Conservation (phyloP, 2,797 vertebrate genomes). For the Dendrocincla fuliginosa region DNA sequence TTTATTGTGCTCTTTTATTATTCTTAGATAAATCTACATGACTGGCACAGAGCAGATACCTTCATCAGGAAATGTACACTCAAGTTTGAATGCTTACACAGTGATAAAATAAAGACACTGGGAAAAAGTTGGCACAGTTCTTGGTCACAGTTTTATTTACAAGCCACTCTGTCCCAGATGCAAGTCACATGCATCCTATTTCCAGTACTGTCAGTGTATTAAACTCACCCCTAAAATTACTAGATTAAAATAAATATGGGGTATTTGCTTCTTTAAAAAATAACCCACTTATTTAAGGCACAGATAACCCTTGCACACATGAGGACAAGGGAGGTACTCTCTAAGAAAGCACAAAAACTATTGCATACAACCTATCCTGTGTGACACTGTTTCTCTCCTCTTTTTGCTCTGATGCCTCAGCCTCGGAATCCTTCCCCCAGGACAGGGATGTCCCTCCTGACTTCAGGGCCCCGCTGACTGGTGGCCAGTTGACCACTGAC, state of each 20-base stretch:
- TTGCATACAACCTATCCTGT: background rate
- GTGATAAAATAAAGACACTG: background rate
- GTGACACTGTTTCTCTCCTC: background rate
- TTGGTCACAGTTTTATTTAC: background rate
- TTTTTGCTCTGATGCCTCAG: background rate
- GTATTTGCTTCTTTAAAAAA: background rate
- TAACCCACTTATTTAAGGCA: background rate
- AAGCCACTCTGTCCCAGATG: background rate
- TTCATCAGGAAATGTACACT: rapidly evolving
- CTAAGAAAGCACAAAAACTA: background rate
- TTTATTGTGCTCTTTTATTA: background rate
- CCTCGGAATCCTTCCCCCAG: background rate
- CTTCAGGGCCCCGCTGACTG: too few species aligned
- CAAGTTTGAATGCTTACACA: background rate
- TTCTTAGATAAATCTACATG: background rate
- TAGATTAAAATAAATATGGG: background rate
- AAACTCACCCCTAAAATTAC: background rate
- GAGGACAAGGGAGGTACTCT: background rate
- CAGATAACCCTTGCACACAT: background rate
- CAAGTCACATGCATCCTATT: background rate
- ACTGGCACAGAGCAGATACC: background rate
- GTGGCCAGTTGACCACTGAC: too few species aligned
- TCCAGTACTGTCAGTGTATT: background rate
- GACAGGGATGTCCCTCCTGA: too few species aligned
- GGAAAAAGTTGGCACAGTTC: background rate